Percentiles rank a stretch among this genome's conserved stretches.
Evolutionary conservation across 2,797 vertebrate genomes (phyloP).

Genomic region (Macropodus opercularis): DNA sequence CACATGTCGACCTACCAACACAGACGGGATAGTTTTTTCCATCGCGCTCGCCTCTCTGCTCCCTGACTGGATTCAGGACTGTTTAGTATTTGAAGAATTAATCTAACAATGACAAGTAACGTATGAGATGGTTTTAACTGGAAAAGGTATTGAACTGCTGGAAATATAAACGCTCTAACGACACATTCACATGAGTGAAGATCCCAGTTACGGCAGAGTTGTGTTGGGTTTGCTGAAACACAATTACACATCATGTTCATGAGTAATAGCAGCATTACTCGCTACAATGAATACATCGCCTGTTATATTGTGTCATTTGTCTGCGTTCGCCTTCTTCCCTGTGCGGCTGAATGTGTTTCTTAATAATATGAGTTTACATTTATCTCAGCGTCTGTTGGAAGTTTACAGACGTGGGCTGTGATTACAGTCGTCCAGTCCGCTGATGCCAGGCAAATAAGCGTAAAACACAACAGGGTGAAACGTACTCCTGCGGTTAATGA

Average conservation of each 20-base stretch:
- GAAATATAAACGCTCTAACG: slow-evolving; percentile 16
- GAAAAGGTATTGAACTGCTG: slow-evolving; percentile 17
- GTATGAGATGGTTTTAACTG: slow-evolving; percentile 33
- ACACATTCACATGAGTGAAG: slow-evolving; percentile 10
- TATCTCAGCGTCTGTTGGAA: slow-evolving; percentile 27
- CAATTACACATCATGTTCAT: slow-evolving; percentile 23
- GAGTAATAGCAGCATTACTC: slow-evolving; percentile 47
- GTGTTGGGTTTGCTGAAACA: slow-evolving; percentile 28
- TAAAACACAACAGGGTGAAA: slow-evolving; percentile 44
- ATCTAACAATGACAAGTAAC: no score
- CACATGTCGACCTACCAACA: no score
- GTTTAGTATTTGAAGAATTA: slow-evolving; percentile 34
- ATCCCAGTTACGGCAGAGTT: slow-evolving; percentile 19
- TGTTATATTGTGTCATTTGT: slow-evolving; percentile 31
- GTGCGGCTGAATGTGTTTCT: slow-evolving; percentile 25
- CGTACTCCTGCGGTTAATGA: slow-evolving; percentile 37
- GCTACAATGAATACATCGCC: slow-evolving; percentile 21
- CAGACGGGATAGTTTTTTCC: slow-evolving; percentile 44
- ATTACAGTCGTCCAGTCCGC: slow-evolving; percentile 43
- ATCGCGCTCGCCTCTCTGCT: slow-evolving; percentile 21
- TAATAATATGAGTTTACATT: slow-evolving; percentile 38
- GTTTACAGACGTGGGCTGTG: slow-evolving; percentile 31
- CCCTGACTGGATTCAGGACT: slow-evolving; percentile 11
- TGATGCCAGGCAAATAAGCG: slow-evolving; percentile 49
- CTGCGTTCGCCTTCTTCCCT: slow-evolving; percentile 34